Conservation (phyloP, 2,888 invertebrate genomes). For the Alviniconcha strummeri region DNA sequence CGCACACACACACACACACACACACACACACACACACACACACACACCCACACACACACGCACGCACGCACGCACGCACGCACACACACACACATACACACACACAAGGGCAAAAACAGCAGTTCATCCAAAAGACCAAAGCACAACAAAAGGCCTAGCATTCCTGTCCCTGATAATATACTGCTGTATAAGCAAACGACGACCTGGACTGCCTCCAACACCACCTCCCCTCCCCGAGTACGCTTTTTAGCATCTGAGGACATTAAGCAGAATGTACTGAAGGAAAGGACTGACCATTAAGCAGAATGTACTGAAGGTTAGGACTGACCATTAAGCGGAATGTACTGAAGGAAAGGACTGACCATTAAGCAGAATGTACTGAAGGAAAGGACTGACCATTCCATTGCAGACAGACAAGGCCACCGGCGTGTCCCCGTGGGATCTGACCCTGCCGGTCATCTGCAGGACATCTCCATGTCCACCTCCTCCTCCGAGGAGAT, state of each 20-base stretch:
- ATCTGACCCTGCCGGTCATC: constrained; percentile 49
- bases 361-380: constrained; percentile 34
- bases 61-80: background rate
- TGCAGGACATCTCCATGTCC: constrained; percentile 45
- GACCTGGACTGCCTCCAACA: too few relatives aligned
- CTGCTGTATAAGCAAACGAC: too few relatives aligned
- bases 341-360: constrained; percentile 37
- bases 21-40: constrained; percentile 5
- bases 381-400: constrained; percentile 50
- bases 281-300: too few relatives aligned
- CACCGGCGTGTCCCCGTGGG: constrained; percentile 45
- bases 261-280: too few relatives aligned
- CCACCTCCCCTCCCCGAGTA: too few relatives aligned
- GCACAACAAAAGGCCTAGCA: too few relatives aligned
- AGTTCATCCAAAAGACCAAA: too few relatives aligned
- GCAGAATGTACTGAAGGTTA: too few relatives aligned
- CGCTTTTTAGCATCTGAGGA: too few relatives aligned
- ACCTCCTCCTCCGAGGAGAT: constrained; percentile 27
- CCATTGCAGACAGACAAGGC: constrained; percentile 60
- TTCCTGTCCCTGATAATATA: too few relatives aligned
- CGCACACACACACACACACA: background rate
- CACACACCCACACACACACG: background rate
- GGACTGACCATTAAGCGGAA: too few relatives aligned
- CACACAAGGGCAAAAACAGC: too few relatives aligned
- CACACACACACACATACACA: background rate